Base-by-base conservation (phyloP, 2,797 vertebrate species). In the Novumbra hubbsi region DNA sequence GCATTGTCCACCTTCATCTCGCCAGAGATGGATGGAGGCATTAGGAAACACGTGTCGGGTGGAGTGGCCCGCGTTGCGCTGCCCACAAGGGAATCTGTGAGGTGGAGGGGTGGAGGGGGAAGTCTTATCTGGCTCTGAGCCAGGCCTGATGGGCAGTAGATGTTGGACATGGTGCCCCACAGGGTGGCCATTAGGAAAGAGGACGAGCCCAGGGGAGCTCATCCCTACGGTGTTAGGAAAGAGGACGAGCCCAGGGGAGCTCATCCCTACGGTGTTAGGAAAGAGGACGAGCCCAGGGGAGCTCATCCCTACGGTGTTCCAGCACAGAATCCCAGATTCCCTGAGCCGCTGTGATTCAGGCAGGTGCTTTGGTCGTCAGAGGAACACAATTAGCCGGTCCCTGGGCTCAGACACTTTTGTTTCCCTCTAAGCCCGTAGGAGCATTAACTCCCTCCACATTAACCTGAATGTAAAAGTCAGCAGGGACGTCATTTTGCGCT, bases 391-490 rank as follows among this genome's bases (percentile, higher is more conserved):
- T 90, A 91, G 86, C 78, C 83, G 83, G 83, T 86, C 83, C 87
- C 75, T 81, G 50, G 81, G 82, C 83, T 90, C 87, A 87, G 89
- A 84, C 90, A 92, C 92, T 91, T 94, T 92, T 93, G 92, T 92
- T 89, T 77, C 85, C 72, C 85, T 86, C 85, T 92, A 93, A 94
- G 90, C 90, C 88, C 80, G 84, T 80, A 88, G 87, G 81, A 90
- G 89, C 83, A 90, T 94, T 93, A 92, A 83, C 83, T 91, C 75
- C 88, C 88, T 88, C 89, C 89, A 90, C 90, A 91, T 91, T 85
- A 85, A 82, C 87, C 90, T 79, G 81, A 90, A 93, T 88, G 85
- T 90, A 79, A 90, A 92, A 93, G 84, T 89, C 93, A 93, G 92
- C 92, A 93, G 92, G 94, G 87, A 79, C 81, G 88, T 88, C 80